Base-by-base conservation (phyloP, 2,888 invertebrate species). In the Leptodirus hochenwartii region DNA sequence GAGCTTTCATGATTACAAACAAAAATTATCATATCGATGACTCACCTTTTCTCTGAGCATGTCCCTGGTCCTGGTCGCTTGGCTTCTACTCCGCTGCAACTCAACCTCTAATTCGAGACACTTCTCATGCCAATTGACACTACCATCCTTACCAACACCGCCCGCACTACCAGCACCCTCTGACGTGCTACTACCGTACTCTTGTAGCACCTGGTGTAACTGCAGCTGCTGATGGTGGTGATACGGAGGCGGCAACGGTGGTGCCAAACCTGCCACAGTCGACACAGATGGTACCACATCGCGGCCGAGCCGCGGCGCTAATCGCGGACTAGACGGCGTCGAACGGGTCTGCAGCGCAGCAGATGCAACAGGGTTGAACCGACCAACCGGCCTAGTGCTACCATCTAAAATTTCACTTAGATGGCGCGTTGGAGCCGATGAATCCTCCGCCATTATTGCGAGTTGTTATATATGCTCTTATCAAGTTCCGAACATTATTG, bases 11-110 rank as follows among this genome's bases (percentile, higher is more conserved):
- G n/a, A n/a, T n/a, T n/a, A n/a, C n/a, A n/a, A n/a, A n/a, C n/a
- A n/a, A n/a, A n/a, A n/a, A n/a, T n/a, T n/a, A n/a, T n/a, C n/a
- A n/a, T n/a, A n/a, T n/a, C n/a, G n/a, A n/a, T 11, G 5, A 44
- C 67, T 58, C 50, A 88, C 88, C 82, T 88, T 88, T 61, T 85
- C 84, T 50, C 84, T 64, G 34, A 90, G 70, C 71, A 85, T 78
- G 47, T 85, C 81, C 27, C 85, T 66, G 30, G 87, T 82, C 46
- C 81, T 69, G 35, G 80, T 78, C 2, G 87, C 84, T 58, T 88
- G 87, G 44, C 78, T 74, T 44, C 82, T 69, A 49, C 81, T 85
- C 39, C 84, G 64, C 49, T 85, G 84, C 42, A 88, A 57, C 51
- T 88, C 85, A 45, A 81, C 56, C 54, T 88, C 87, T 42, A 90